Evolutionary conservation across 2,113 vertebrate genomes (phyloP), one percentile per base, ranked within the genome.

Genomic region (Strix aluco): DNA sequence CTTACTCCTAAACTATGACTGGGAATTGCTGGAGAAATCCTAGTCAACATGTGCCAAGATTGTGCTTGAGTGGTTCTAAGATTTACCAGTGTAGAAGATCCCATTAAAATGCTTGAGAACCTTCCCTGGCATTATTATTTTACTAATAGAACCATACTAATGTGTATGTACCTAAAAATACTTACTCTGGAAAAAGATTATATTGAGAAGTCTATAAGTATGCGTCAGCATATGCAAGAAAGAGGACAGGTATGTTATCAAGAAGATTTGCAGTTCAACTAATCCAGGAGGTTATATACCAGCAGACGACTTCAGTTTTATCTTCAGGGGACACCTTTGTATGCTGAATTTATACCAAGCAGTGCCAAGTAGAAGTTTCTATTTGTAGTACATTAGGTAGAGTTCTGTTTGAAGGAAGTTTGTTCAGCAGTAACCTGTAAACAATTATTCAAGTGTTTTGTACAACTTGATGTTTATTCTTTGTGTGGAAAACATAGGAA

Each of bases 351-450:
- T 86, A 61, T 49, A 55, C 3, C 0, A 3, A 84, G 30, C 34
- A 79, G 61, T 40, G n/a, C 12, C 78, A 86, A 20, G 18, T 26
- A 92, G 54, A 61, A 49, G 11, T 79, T 96, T 85, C n/a, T 88
- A 25, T 82, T 93, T 90, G 38, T 74, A 78, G 82, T 49, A 73
- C 13, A 2, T 85, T 70, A 82, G 49, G 63, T 70, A 87, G 46
- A 40, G 26, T 73, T 97, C 94, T 97, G 89, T 96, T 57, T 91
- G 92, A 95, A 94, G 78, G 46, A 59, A 88, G 30, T 88, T 90
- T 96, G 40, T 79, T 69, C 66, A 87, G 70, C 67, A 95, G 49
- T 70, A 92, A 72, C 27, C 63, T 84, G 86, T 95, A 94, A 95
- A 94, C 89, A 92, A 59, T 66, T 92, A 79, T 79, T 82, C 77